phyloP scores from a whole-genome alignment of 2,888 invertebrate genomes.

The Melanostoma scalare region DNA sequence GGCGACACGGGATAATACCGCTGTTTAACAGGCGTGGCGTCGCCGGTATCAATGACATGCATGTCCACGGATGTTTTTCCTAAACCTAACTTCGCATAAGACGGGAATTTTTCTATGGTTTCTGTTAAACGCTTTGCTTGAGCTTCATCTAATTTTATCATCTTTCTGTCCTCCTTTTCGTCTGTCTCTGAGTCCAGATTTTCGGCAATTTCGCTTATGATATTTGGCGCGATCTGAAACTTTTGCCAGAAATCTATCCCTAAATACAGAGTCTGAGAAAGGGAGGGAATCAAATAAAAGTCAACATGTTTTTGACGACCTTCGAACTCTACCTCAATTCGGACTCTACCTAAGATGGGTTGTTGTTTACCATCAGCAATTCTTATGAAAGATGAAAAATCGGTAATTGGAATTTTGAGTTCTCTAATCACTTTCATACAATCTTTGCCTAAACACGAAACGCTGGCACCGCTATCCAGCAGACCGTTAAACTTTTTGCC shows the following conservation, averaged over 20 bases:
- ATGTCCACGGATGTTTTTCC: conserved; percentile 11
- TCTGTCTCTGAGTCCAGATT: not conserved
- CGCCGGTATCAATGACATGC: conserved; percentile 50
- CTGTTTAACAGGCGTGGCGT: conserved; percentile 56
- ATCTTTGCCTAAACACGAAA: not conserved
- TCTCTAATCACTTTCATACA: not conserved
- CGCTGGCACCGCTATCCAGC: not conserved
- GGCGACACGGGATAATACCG: conserved; percentile 67
- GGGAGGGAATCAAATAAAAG: not conserved
- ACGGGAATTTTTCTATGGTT: not conserved
- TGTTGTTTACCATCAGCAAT: not conserved
- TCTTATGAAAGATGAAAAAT: not conserved
- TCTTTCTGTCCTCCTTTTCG: not conserved
- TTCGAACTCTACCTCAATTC: not conserved
- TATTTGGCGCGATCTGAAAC: conserved; percentile 9
- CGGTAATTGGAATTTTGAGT: not conserved
- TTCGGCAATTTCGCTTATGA: conserved; percentile 4
- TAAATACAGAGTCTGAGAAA: not conserved
- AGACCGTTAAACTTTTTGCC: not conserved
- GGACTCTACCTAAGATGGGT: conserved; percentile 3
- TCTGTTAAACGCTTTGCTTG: not conserved
- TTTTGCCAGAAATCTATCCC: conserved; percentile 8
- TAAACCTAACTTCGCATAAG: not conserved
- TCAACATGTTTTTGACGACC: not conserved
- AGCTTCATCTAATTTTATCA: not conserved